Evolutionary conservation across 2,113 vertebrate species (phyloP).

Genomic region (Ornithorhynchus anatinus): DNA sequence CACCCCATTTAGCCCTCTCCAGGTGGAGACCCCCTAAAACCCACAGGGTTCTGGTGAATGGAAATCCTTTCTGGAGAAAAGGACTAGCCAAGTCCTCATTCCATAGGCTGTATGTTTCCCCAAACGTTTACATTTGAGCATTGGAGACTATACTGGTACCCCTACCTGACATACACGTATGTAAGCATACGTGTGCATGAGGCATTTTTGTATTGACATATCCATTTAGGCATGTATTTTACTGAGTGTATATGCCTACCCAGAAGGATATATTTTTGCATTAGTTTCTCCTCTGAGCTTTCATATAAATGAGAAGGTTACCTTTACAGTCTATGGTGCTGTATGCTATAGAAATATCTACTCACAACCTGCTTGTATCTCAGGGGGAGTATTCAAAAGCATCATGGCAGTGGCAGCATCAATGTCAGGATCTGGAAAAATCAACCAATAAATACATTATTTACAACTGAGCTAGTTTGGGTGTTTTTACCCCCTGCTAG

Average conservation of each 20-base stretch:
- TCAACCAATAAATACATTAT: slow-evolving; percentile 84
- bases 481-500: slow-evolving; percentile 41
- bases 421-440: slow-evolving; percentile 87
- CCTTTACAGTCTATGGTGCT: slow-evolving; percentile 72
- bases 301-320: slow-evolving; percentile 64
- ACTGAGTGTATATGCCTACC: slow-evolving; percentile 1
- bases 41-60: background rate
- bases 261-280: slow-evolving; percentile 39
- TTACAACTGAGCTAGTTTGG: slow-evolving; percentile 68
- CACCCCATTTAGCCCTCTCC: background rate
- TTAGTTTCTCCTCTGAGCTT: slow-evolving; percentile 58
- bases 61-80: background rate
- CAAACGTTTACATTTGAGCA: background rate
- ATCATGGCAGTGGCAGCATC: slow-evolving; percentile 85
- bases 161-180: background rate
- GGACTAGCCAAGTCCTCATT: background rate
- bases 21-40: background rate
- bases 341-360: slow-evolving; percentile 81
- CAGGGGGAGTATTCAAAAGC: slow-evolving; percentile 87
- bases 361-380: slow-evolving; percentile 87
- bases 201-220: background rate
- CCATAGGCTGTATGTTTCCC: background rate
- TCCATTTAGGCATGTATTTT: background rate
- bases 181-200: background rate
- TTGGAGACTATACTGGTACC: background rate